Conservation (phyloP, 1,140 invertebrate genomes). For the Bombus sylvicola region DNA sequence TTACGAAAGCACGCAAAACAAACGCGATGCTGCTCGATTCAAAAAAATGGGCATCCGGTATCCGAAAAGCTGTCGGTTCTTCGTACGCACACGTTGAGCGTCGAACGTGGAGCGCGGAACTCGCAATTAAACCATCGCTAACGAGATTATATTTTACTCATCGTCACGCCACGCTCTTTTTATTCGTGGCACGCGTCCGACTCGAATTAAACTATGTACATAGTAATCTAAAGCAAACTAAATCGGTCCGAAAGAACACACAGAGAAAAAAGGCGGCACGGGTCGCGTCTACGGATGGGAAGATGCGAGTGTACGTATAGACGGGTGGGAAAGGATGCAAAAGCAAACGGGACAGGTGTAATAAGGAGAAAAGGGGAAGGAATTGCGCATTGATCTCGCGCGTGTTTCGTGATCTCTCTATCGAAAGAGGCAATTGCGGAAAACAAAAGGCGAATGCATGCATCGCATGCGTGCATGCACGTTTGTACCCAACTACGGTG, state of each 20-base stretch:
- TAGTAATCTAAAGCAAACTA: background rate
- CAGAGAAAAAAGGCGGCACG: too few species aligned
- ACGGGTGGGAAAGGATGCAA: background rate
- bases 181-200: background rate
- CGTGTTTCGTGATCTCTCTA: background rate
- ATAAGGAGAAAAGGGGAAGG: too few species aligned
- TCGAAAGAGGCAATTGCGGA: constrained; percentile 38
- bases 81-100: background rate
- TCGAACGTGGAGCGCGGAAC: background rate
- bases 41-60: background rate
- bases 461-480: constrained; percentile 32
- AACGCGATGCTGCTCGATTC: background rate
- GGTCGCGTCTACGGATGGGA: background rate
- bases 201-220: background rate
- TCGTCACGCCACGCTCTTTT: background rate
- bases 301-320: background rate
- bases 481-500: background rate
- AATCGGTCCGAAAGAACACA: background rate
- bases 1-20: background rate
- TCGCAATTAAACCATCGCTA: background rate
- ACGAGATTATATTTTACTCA: background rate
- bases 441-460: constrained; percentile 44
- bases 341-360: background rate
- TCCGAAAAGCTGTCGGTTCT: background rate
- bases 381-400: background rate